These are phyloP conservation scores for Maconellicoccus hirsutus DNA, from an alignment of 1,140 invertebrate species.

Conservation along the genomic window DNA sequence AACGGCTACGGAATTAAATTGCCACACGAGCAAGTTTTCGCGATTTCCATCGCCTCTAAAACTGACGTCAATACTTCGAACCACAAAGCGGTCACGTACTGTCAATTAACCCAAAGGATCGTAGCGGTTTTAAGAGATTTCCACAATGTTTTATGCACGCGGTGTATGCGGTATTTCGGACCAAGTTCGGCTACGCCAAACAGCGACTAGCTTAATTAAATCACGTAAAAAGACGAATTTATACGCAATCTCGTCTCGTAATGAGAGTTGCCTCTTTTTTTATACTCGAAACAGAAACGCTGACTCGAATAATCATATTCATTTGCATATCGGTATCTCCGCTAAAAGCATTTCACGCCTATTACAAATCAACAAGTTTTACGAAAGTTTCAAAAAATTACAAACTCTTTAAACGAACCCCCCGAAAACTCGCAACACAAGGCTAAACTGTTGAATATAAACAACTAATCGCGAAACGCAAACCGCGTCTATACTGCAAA, in stretches of 20 bases:
- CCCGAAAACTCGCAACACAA: background rate
- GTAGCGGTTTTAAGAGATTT: background rate
- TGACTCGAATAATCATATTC: no score
- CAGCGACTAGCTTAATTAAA: no score
- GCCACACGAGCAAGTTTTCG: background rate
- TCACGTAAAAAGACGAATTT: no score
- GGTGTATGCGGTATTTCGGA: background rate
- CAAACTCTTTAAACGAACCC: background rate
- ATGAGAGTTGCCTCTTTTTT: no score
- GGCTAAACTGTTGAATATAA: constrained; percentile 4
- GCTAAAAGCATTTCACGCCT: constrained; percentile 1
- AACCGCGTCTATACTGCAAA: background rate
- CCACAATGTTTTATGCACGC: background rate
- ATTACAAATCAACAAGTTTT: background rate
- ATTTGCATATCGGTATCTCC: background rate
- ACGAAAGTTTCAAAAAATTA: background rate
- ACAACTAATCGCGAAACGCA: background rate
- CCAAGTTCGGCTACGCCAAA: no score
- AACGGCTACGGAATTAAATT: background rate
- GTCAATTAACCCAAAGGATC: background rate
- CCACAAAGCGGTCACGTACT: background rate
- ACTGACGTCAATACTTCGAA: background rate
- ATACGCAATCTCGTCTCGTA: no score
- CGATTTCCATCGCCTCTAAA: background rate
- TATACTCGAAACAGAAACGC: no score